Base-by-base conservation (phyloP, 2,888 invertebrate species). In the Brachypterus glaber region DNA sequence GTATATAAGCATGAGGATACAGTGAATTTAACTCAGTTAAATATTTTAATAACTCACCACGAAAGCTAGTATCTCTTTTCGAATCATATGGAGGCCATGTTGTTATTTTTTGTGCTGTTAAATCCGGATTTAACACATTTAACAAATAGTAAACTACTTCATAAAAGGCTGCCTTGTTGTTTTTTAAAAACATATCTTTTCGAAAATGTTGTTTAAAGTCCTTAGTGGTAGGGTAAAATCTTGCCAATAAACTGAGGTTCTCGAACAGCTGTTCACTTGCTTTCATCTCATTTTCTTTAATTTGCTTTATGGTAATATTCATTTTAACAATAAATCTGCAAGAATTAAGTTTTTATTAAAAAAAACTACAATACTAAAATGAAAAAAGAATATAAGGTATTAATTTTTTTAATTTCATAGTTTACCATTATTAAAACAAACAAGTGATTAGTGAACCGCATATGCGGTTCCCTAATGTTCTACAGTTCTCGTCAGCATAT, bases 121-220 rank as follows among this genome's bases (percentile, higher is more conserved):
- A 38, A 17, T 47, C 43, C 3, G 61, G 55, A 46, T 61, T 49
- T 14, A 63, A 39, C n/a, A 56, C 50, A 16, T 51, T 47, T 30
- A 64, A 42, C 8, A 65, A 47, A 34, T 61, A 65, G 39, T 64
- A 52, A 8, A 56, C 43, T 0, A 62, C 57, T 37, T 62, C 54
- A 26, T 58, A 56, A 39, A 62, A 63, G 12, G 58, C 64, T 5
- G 51, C 43, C 41, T 59, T 62, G 49, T 64, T 65, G 29, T 53
- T 61, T 48, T 62, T 64, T 1, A 49, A 39, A 39, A 65, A 65
- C 64, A 65, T 65, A 38, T 61, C 57, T 37, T 47, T 53, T 37
- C 54, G 60, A 26, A 62, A 60, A 11, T 58, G 48, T 2, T 39
- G 18, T 30, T 54, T 39, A 33, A 62, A 61, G 18, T 58, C 56